Percentiles rank a stretch among this genome's conserved stretches.
Conservation (phyloP, 2,797 vertebrate genomes). For the Karalla daura region DNA sequence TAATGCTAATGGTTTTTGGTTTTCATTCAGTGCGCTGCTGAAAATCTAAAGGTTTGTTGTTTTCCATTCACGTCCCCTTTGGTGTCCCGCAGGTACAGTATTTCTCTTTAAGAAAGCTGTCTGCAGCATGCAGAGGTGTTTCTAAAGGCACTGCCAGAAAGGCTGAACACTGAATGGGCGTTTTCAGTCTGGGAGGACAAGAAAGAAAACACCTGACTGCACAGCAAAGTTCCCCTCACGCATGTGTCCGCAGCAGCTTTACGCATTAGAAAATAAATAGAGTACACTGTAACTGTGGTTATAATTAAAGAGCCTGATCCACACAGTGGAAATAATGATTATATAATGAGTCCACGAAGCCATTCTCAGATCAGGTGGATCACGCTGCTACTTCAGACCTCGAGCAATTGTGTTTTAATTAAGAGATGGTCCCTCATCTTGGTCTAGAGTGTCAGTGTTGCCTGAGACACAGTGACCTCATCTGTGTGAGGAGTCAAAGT, state of each 20-base stretch:
- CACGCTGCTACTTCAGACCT: slow-evolving; percentile 55
- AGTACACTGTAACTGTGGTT: slow-evolving; percentile 5
- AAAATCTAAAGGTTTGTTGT: slow-evolving; percentile 45
- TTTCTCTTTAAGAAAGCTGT: slow-evolving; percentile 62
- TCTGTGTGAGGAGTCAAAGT: slow-evolving; percentile 49
- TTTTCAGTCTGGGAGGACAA: slow-evolving; percentile 37
- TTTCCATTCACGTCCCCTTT: slow-evolving; percentile 49
- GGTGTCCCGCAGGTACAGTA: slow-evolving; percentile 63
- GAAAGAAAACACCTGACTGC: slow-evolving; percentile 21
- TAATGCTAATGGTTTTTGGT: slow-evolving; percentile 61
- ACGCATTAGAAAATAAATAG: slow-evolving; percentile 8
- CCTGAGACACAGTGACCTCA: slow-evolving; percentile 81
- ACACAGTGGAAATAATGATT: slow-evolving; percentile 50
- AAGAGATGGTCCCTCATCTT: slow-evolving; percentile 80
- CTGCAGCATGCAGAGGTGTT: slow-evolving; percentile 45
- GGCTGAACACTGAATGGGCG: slow-evolving; percentile 54
- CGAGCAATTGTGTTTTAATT: slow-evolving; percentile 84
- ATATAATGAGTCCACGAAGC: slow-evolving; percentile 64
- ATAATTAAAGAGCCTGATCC: slow-evolving; percentile 51
- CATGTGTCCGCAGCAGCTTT: slow-evolving; percentile 28
- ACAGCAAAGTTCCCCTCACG: neutral
- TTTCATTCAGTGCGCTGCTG: slow-evolving; percentile 42
- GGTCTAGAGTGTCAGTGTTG: slow-evolving; percentile 82
- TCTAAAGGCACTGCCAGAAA: slow-evolving; percentile 41
- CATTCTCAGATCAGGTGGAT: slow-evolving; percentile 70